A percentile compares a stretch with the other conserved stretches of the same genome.
phyloP scores from a whole-genome alignment of 2,888 invertebrate genomes.

The Neria commutata region DNA sequence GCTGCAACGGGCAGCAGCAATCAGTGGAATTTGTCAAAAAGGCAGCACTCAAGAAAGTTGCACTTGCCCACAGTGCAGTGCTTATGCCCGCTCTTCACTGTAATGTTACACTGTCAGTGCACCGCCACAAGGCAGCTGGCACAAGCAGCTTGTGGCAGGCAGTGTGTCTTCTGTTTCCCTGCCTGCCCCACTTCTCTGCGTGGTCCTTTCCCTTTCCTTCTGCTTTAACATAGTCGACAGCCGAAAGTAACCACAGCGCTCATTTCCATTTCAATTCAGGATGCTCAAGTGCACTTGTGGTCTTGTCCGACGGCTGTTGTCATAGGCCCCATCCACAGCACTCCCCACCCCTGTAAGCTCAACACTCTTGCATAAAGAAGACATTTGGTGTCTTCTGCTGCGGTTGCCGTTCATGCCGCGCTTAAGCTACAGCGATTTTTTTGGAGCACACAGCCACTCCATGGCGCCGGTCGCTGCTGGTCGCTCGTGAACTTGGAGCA shows the following conservation, averaged over 20 bases:
- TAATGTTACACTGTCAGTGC: too few relatives aligned
- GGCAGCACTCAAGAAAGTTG: too few relatives aligned
- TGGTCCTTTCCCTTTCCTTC: too few relatives aligned
- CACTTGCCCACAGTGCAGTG: too few relatives aligned
- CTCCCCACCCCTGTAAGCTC: background rate
- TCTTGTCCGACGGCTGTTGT: slow-evolving; percentile 42
- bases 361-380: background rate
- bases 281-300: slow-evolving; percentile 53
- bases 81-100: too few relatives aligned
- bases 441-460: slow-evolving; percentile 17
- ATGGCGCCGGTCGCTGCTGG: slow-evolving; percentile 19
- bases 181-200: too few relatives aligned
- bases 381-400: background rate
- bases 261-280: slow-evolving; percentile 48
- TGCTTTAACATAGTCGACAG: background rate
- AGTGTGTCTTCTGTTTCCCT: too few relatives aligned
- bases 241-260: slow-evolving; percentile 17
- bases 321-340: background rate
- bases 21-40: too few relatives aligned
- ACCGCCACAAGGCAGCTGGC: too few relatives aligned
- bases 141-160: too few relatives aligned
- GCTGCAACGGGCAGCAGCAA: too few relatives aligned
- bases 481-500: background rate
- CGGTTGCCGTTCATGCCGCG: too few relatives aligned
- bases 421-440: slow-evolving; percentile 22